phyloP scores from a whole-genome alignment of 2,113 vertebrate genomes.

The Panurus biarmicus region DNA sequence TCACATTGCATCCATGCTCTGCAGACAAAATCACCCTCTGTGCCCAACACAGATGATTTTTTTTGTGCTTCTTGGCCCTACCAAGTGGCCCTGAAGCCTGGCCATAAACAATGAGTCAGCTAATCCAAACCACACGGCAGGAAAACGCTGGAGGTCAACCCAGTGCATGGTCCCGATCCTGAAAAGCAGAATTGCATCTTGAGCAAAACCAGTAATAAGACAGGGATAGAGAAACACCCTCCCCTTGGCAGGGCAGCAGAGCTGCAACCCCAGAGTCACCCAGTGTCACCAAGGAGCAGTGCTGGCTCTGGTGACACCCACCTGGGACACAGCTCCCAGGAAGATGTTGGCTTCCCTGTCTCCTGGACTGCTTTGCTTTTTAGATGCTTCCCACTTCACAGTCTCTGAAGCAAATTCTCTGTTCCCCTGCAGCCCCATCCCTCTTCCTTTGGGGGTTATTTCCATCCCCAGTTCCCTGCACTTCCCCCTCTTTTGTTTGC shows the following conservation, averaged over 20 bases:
- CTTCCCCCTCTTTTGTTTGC: not conserved
- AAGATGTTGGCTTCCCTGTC: not conserved
- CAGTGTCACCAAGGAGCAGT: not conserved
- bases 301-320: not conserved
- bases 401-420: not conserved
- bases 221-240: not conserved
- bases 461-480: not conserved
- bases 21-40: not conserved
- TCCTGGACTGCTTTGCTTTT: not conserved
- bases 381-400: not conserved
- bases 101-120: slow-evolving; percentile 45
- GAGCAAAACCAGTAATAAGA: rapidly evolving
- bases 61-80: not conserved
- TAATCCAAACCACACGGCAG: slow-evolving; percentile 18
- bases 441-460: not conserved
- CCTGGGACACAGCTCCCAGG: not conserved
- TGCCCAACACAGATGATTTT: not conserved
- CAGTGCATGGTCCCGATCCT: not conserved
- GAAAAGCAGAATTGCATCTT: slow-evolving; percentile 25
- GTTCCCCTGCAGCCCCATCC: not conserved
- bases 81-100: not conserved
- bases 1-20: not conserved
- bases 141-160: not conserved
- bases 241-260: not conserved
- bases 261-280: not conserved